These are phyloP conservation scores for Drosophila watanabei DNA, from an alignment of 1,140 invertebrate species.

Conservation along the genomic window DNA sequence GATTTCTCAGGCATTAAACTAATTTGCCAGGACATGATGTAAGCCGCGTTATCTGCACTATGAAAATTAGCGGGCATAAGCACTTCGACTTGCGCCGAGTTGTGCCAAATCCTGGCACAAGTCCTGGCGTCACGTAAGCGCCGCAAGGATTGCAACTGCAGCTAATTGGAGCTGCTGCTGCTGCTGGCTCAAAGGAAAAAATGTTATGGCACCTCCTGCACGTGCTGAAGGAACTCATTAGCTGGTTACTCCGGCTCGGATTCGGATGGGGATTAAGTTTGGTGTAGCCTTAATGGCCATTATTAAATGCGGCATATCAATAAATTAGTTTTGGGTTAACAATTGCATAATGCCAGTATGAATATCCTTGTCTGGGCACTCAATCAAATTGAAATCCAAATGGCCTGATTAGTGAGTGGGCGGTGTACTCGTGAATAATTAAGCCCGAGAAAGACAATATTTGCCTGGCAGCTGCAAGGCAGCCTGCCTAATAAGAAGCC, in stretches of 20 bases:
- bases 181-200: constrained; percentile 47
- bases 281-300: constrained; percentile 16
- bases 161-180: constrained; percentile 50
- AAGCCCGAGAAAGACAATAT: constrained; percentile 41
- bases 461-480: constrained; percentile 28
- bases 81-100: constrained; percentile 33
- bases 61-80: constrained; percentile 46
- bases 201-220: constrained; percentile 58
- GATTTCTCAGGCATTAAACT: constrained; percentile 11
- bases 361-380: constrained; percentile 33
- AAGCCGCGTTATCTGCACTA: constrained; percentile 38
- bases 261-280: background rate
- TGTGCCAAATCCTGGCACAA: constrained; percentile 44
- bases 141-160: constrained; percentile 57
- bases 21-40: constrained; percentile 43
- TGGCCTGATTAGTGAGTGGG: constrained; percentile 44
- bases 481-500: constrained; percentile 41
- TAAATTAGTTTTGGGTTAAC: constrained; percentile 29
- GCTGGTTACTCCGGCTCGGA: background rate
- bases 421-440: constrained; percentile 46
- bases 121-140: constrained; percentile 50
- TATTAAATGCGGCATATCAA: constrained; percentile 53
- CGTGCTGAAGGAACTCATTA: constrained; percentile 51
- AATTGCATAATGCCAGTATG: constrained; percentile 22
- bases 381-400: constrained; percentile 53